phyloP scores from a whole-genome alignment of 2,888 invertebrate genomes.

The Lasioglossum lativentre region DNA sequence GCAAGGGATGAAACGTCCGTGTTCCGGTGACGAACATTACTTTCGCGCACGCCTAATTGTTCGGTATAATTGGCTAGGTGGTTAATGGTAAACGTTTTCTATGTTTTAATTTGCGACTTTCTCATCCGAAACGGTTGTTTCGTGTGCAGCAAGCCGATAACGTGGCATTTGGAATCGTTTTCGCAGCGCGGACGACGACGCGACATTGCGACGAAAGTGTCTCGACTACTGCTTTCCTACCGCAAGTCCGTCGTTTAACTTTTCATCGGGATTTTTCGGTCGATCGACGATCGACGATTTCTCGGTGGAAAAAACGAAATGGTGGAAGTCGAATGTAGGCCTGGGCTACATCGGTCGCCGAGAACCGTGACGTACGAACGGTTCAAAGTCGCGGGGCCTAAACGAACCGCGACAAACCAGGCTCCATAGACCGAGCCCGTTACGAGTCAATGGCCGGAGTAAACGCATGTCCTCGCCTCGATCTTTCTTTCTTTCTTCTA shows the following conservation, averaged over 20 bases:
- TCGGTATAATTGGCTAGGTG: not conserved
- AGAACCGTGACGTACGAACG: conserved; percentile 40
- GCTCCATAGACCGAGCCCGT: conserved; percentile 76
- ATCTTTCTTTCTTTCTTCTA: conserved; percentile 76
- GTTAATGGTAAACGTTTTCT: not conserved
- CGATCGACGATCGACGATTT: conserved; percentile 10
- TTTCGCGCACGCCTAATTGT: not conserved
- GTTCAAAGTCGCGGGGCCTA: conserved; percentile 48
- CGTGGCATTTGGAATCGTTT: not conserved
- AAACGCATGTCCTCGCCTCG: conserved; percentile 70
- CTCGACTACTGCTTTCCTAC: not conserved
- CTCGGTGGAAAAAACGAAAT: conserved; percentile 15
- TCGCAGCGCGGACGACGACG: not conserved
- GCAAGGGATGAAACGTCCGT: not conserved
- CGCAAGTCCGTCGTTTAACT: not conserved
- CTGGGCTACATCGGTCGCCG: conserved; percentile 35
- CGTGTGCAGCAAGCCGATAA: not conserved
- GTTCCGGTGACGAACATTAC: not conserved
- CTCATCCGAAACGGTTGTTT: not conserved
- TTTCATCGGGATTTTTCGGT: conserved; percentile 27
- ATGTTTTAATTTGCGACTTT: not conserved
- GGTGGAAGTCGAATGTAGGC: conserved; percentile 7
- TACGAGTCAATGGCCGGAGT: conserved; percentile 81
- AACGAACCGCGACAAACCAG: conserved; percentile 60
- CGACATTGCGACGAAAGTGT: not conserved